Evolutionary conservation across 1,140 invertebrate species (phyloP), one percentile per base, ranked within the genome.

Genomic region (Aphaenogaster floridana): DNA sequence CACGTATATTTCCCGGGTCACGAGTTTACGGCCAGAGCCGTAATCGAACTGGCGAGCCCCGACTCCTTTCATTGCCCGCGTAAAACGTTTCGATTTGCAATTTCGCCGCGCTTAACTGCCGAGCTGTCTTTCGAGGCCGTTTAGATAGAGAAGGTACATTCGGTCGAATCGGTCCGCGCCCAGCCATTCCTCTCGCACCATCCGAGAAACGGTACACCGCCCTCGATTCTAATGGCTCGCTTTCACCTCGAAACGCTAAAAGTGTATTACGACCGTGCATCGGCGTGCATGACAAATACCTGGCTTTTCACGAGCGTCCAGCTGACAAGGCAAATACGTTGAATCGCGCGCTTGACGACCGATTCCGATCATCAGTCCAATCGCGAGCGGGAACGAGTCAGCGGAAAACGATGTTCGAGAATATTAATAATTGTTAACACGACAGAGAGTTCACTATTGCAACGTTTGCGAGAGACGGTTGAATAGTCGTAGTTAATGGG

Each of bases 71-170:
- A 93, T 93, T 93, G 92, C 90, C 83, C 84, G 87, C 92, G 92
- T 93, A 92, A 93, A 93, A 92, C 90, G 89, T 93, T 93, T 93
- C 92, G 91, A 93, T 93, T 92, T 93, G 92, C 89, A 90, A 90
- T 90, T 89, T 89, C 88, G 77, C 78, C 88, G 66, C 66, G 64
- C 72, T 90, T 90, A 90, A 91, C 89, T 86, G 85, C 87, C 86
- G 72, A 69, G 71, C 86, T 91, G 90, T 92, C 92, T 88, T 92
- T 76, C 77, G 87, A 86, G 84, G 86, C 81, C 86, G 74, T 92
- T 91, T 89, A 90, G 90, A 90, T 89, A 87, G 80, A 78, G 48
- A 54, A 68, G 74, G 36, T 57, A 76, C 59, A 52, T 54, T 80
- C 54, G 54, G 39, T 71, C 50, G 52, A 86, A 88, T 88, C 64